phyloP scores from a whole-genome alignment of 2,888 invertebrate species.

The Thalpophila matura region DNA sequence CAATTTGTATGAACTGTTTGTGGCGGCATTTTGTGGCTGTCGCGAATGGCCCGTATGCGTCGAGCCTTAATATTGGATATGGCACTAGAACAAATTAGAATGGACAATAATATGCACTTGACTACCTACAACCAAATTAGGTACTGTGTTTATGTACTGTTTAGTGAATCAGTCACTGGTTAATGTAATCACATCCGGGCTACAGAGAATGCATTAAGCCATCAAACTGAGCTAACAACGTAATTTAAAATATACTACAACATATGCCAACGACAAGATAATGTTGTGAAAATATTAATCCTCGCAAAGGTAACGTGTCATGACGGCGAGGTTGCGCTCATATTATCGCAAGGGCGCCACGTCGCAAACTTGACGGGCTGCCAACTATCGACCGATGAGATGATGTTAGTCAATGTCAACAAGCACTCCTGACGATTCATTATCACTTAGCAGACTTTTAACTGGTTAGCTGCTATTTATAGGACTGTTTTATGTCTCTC shows the following conservation, averaged over 20 bases:
- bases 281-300: conserved; percentile 28
- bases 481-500: neutral
- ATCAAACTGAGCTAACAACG: conserved; percentile 24
- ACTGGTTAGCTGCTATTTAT: conserved; percentile 28
- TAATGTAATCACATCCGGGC: conserved; percentile 12
- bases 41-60: too few relatives aligned
- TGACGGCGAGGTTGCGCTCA: conserved; percentile 51
- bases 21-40: too few relatives aligned
- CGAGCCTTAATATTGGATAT: too few relatives aligned
- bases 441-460: conserved; percentile 63
- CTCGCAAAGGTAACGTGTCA: conserved; percentile 46
- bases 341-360: conserved; percentile 72
- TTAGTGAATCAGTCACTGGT: neutral
- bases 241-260: conserved; percentile 15
- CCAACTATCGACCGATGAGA: conserved; percentile 83
- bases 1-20: too few relatives aligned
- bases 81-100: too few relatives aligned
- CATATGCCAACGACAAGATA: conserved; percentile 36
- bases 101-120: neutral
- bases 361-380: conserved; percentile 79
- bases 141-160: too few relatives aligned
- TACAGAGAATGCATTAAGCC: conserved; percentile 22
- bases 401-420: conserved; percentile 84
- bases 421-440: conserved; percentile 70
- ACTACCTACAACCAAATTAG: neutral